Base-by-base conservation (phyloP, 2,113 vertebrate species). In the Tragelaphus buxtoni region DNA sequence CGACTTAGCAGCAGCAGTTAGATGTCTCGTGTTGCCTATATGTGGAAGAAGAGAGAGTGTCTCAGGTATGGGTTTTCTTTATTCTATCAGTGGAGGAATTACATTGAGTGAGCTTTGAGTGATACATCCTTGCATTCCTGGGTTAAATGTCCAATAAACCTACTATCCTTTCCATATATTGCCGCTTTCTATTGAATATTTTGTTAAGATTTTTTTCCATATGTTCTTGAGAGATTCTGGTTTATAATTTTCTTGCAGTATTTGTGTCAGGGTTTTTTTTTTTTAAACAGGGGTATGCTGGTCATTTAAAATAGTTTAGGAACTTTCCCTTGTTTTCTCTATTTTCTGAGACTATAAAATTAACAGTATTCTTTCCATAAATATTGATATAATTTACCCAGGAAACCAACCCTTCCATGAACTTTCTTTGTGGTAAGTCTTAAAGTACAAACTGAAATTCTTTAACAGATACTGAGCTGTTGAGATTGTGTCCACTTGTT, bases 361-460 rank as follows among this genome's bases (percentile, higher is more conserved):
- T 24, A 82, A 4, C 26, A 76, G 58, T 79, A 51, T 83, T 94
- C 51, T 47, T 80, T 91, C 39, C 45, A 84, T 79, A 87, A 90
- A 74, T 91, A 45, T 65, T 89, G 58, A 76, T 28, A 30, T 74
- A 80, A 65, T 85, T 77, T 7, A 51, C 69, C 69, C 91, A 4
- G 63, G 26, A 95, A 85, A 81, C 26, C 30, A 13, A 56, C 24
- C 74, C 9, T 93, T 42, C 28, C 58, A 30, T 6, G 45, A 56
- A 56, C 82, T 90, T 93, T 74, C 72, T 95, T 94, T 83, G 20
- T 55, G 55, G 16, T 26, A 97, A 47, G 18, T 91, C 86, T 93
- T 83, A 47, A 77, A 58, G 72, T 91, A 42, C 1, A 94, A 76
- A 91, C 28, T 72, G 4, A 28, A 32, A 88, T 91, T 85, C 30